Evolutionary conservation across 2,888 invertebrate species (phyloP), one percentile per base, ranked within the genome.

Genomic region (Andricus quercusramuli): DNA sequence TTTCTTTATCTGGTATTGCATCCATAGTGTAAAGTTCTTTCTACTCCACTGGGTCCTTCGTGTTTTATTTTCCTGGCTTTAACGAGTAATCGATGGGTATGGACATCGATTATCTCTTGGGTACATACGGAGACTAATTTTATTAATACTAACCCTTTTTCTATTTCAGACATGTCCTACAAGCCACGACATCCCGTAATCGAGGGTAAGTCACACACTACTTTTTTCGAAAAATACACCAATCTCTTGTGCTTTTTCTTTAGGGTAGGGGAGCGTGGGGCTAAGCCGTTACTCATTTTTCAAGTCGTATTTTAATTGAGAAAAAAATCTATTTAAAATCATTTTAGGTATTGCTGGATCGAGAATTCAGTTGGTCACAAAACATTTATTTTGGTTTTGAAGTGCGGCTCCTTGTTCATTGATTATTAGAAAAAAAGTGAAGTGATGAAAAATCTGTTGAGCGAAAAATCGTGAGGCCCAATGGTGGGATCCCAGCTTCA

Each of bases 151-250:
- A 65, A 65, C 83, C 80, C 85, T 87, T 88, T 88, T 86, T 89
- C 93, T 93, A 93, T 95, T 95, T 85, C 95, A 95, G 95, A 95
- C 94, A 94, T 95, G 94, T 94, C 95, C 91, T 95, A 95, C 92
- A 95, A 95, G 89, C 95, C 95, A 84, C 93, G 95, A 88, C 94
- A 95, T 87, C 94, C 95, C 84, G 93, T 94, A 89, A 94, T 94
- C 85, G 95, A 95, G 94, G 95, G 95, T 95, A 93, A 94, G 93
- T 89, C 44, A 76, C 22, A 41, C 67, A 22, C 22, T 22, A 8
- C 5, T 13, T 22, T 67, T 67, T 44, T n/a, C 20, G 17, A 65
- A 66, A 32, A 11, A 32, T 37, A 37, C 29, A 65, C 65, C 37
- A 29, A 17, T 32, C 65, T 65, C 47, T 0, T 47, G 47, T 47